Conservation (phyloP, 2,888 invertebrate genomes). For the Drosophila colorata region DNA sequence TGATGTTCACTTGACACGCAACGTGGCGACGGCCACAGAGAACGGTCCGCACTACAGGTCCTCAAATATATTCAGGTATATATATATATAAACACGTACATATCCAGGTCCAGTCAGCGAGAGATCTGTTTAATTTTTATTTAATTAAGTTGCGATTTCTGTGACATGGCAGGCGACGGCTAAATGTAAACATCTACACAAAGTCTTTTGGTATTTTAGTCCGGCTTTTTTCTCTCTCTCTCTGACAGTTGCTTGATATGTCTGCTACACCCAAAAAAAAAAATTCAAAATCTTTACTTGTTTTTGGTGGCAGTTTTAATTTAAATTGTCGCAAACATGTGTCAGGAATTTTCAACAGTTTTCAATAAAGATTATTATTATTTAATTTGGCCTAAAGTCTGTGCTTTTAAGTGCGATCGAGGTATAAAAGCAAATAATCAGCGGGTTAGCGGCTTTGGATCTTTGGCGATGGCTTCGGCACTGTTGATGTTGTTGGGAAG, state of each 20-base stretch:
- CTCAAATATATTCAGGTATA: constrained; percentile 2
- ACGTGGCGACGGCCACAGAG: constrained; percentile 56
- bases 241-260: constrained; percentile 57
- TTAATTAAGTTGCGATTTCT: constrained; percentile 78
- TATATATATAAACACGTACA: background rate
- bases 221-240: constrained; percentile 19
- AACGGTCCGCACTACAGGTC: constrained; percentile 21
- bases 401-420: background rate
- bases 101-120: constrained; percentile 38
- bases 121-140: constrained; percentile 80
- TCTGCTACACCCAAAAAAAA: constrained; percentile 9
- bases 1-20: constrained; percentile 84
- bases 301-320: constrained; percentile 42
- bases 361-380: constrained; percentile 26
- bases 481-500: too few relatives aligned
- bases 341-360: constrained; percentile 35
- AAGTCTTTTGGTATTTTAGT: constrained; percentile 44
- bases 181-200: constrained; percentile 71
- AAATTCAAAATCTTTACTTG: constrained; percentile 21
- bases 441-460: background rate
- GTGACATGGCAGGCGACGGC: constrained; percentile 67
- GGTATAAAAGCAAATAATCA: background rate
- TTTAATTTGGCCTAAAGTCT: background rate
- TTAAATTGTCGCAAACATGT: constrained; percentile 53
- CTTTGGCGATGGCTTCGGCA: too few relatives aligned